Evolutionary conservation across 2,113 vertebrate genomes (phyloP).

Genomic region (Eubucco bourcierii): DNA sequence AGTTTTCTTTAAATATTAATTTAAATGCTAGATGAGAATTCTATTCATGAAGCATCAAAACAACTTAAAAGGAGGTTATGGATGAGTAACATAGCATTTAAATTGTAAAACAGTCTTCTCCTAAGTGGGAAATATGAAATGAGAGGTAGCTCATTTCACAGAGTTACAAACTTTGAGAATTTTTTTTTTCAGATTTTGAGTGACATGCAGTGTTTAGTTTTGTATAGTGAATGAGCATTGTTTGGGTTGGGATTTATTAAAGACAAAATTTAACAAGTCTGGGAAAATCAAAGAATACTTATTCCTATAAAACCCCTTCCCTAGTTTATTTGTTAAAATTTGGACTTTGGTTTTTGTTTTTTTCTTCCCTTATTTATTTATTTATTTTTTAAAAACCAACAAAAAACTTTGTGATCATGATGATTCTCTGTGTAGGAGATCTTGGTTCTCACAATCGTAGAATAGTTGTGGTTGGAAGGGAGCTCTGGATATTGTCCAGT

Average conservation of each 20-base stretch:
- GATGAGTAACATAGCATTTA: background rate
- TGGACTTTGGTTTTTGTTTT: background rate
- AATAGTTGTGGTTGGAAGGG: background rate
- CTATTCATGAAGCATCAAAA: background rate
- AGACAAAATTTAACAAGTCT: background rate
- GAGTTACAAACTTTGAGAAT: background rate
- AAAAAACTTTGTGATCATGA: background rate
- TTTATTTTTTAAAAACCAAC: background rate
- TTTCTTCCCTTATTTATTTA: background rate
- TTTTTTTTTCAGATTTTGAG: background rate
- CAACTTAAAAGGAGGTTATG: background rate
- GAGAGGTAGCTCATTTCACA: background rate
- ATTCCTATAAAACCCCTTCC: background rate
- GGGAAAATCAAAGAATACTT: background rate
- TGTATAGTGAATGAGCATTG: background rate
- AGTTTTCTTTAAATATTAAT: background rate
- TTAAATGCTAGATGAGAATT: background rate
- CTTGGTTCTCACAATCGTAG: background rate
- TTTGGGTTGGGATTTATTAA: background rate
- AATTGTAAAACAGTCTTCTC: background rate
- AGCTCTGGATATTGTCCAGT: background rate
- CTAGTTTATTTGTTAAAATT: background rate
- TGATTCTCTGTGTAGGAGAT: background rate
- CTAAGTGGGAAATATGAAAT: background rate
- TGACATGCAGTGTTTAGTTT: background rate